Evolutionary conservation across 1,140 invertebrate species (phyloP).

Genomic region (Cryptotermes secundus): DNA sequence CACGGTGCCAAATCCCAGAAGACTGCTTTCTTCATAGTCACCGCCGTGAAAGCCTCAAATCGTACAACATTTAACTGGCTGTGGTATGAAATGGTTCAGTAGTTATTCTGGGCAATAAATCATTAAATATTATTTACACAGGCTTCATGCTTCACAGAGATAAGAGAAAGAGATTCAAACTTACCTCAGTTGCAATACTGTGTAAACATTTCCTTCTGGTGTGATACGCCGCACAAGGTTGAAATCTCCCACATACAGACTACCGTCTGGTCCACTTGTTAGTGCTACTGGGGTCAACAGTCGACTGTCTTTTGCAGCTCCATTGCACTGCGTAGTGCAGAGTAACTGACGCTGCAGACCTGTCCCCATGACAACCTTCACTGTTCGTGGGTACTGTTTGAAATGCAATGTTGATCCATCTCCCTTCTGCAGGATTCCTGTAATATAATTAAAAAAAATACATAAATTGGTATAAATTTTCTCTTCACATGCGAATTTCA

Average conservation of each 20-base stretch:
- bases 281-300: conserved; percentile 90
- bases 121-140: too few relatives aligned
- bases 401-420: conserved; percentile 92
- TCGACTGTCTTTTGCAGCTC: conserved; percentile 79
- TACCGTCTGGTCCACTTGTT: conserved; percentile 92
- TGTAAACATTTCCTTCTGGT: conserved; percentile 87
- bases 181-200: conserved; percentile 81
- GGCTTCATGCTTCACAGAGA: too few relatives aligned
- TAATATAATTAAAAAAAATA: conserved; percentile 25
- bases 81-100: too few relatives aligned
- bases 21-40: too few relatives aligned
- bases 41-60: too few relatives aligned
- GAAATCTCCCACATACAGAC: conserved; percentile 95
- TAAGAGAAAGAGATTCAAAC: neutral
- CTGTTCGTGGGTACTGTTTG: conserved; percentile 86
- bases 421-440: conserved; percentile 88
- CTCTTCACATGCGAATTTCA: too few relatives aligned
- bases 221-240: conserved; percentile 92
- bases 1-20: too few relatives aligned
- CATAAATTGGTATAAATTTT: too few relatives aligned
- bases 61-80: too few relatives aligned
- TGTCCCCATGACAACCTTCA: conserved; percentile 91
- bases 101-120: too few relatives aligned
- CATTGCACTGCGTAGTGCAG: conserved; percentile 73
- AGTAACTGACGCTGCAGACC: conserved; percentile 78